phyloP scores from a whole-genome alignment of 2,113 vertebrate species.

The Danionella cerebrum region DNA sequence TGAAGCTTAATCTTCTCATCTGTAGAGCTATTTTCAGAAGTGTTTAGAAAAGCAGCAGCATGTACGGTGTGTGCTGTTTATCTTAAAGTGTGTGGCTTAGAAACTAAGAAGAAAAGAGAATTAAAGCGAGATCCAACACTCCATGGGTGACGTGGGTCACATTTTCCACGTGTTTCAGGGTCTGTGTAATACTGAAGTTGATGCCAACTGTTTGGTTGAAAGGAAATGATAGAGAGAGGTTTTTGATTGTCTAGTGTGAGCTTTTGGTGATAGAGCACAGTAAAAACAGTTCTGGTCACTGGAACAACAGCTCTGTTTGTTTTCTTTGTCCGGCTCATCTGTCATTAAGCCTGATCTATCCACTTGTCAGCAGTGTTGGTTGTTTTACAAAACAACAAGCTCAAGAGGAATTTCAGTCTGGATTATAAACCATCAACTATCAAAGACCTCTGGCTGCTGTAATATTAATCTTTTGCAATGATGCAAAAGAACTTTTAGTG shows the following conservation, averaged over 20 bases:
- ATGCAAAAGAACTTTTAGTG: too few species aligned
- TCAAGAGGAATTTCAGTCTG: not conserved
- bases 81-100: too few species aligned
- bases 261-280: slow-evolving; percentile 28
- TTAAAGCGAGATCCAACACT: slow-evolving; percentile 11
- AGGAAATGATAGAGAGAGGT: slow-evolving; percentile 3
- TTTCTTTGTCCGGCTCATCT: slow-evolving; percentile 16
- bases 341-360: slow-evolving; percentile 4
- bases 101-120: slow-evolving; percentile 34
- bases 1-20: slow-evolving; percentile 26
- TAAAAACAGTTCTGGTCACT: slow-evolving; percentile 40
- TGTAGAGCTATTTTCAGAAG: slow-evolving; percentile 46
- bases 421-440: not conserved
- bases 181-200: slow-evolving; percentile 45
- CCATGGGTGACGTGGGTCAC: slow-evolving; percentile 19
- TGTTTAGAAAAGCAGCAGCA: slow-evolving; percentile 42
- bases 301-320: slow-evolving; percentile 37
- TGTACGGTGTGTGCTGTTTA: too few species aligned
- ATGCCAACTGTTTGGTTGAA: slow-evolving; percentile 38
- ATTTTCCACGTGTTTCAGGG: slow-evolving; percentile 46
- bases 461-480: too few species aligned
- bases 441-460: too few species aligned
- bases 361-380: slow-evolving; percentile 4
- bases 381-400: slow-evolving; percentile 19
- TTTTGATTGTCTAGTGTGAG: slow-evolving; percentile 10